Base-by-base conservation (phyloP, 2,888 invertebrate genomes). In the Fissipunctia ypsillon region DNA sequence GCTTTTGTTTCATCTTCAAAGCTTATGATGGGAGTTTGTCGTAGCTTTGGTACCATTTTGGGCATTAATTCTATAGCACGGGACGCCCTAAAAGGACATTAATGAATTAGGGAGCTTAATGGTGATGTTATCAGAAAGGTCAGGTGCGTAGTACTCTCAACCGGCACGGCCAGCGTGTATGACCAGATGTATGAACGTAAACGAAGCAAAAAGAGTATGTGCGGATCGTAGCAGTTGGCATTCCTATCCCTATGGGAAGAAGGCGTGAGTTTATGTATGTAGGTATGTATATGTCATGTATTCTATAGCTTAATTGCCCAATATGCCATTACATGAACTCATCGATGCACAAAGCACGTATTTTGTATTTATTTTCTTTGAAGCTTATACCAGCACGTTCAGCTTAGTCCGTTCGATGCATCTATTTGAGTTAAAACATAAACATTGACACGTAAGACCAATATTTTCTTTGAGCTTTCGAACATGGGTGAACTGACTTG, bases 361-460 rank as follows among this genome's bases (percentile, higher is more conserved):
- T 50, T 59, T 66, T 10, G 28, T 43, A 25, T 9, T 50, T 43
- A 45, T 45, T 61, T 65, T 73, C 41, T 38, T 57, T 54, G 35
- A 48, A 74, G 41, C 28, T 3, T 38, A 35, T n/a, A 56, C 57
- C n/a, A 31, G 7, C 50, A 65, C 48, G 61, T 69, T 10, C 65
- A 31, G 45, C 28, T 38, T 2, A 22, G n/a, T n/a, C 50, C 28
- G 45, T 52, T n/a, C 50, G 10, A 57, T 41, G 56, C 35, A 41
- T 77, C 48, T 81, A 56, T 81, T 73, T 81, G 65, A 69, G 60
- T 67, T 66, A 22, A 68, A 64, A 63, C 25, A 69, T 59, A 78
- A 78, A 81, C 57, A 81, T 81, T 61, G 78, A 56, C 78, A 73
- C 38, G 14, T 41, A 38, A 68, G 43, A 61, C 48, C 52, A 81